phyloP scores from a whole-genome alignment of 2,113 vertebrate species.

The Dicaeum eximium region DNA sequence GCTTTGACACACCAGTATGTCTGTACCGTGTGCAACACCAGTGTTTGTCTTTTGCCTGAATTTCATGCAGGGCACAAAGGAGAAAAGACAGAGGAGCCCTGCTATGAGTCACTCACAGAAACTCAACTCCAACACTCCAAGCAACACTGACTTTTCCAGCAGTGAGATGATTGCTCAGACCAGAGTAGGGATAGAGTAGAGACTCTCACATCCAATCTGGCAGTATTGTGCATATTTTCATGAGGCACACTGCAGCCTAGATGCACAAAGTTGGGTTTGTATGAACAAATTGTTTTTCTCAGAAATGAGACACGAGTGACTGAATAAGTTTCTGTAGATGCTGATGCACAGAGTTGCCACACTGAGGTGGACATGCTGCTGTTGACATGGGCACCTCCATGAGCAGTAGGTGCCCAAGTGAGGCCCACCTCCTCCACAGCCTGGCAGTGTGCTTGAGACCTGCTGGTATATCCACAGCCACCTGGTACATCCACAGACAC shows the following conservation, averaged over 20 bases:
- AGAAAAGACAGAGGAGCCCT: neutral
- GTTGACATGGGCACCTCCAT: neutral
- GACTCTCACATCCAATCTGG: neutral
- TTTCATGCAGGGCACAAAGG: neutral
- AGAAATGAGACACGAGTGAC: neutral
- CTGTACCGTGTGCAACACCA: neutral
- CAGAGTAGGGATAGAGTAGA: neutral
- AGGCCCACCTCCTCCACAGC: neutral
- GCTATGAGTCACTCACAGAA: neutral
- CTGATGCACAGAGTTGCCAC: neutral
- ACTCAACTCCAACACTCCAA: neutral
- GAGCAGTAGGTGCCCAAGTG: neutral
- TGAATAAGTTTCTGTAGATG: neutral
- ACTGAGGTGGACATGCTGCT: accelerated
- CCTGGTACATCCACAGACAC: neutral
- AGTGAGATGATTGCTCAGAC: neutral
- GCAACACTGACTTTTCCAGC: neutral
- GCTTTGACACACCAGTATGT: neutral
- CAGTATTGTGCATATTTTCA: neutral
- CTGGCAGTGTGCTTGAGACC: neutral
- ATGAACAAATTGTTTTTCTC: neutral
- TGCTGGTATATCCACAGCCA: neutral
- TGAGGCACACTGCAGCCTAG: neutral
- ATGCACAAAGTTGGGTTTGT: neutral
- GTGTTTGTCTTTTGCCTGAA: neutral